A percentile compares a stretch with the other conserved stretches of the same genome.
These are phyloP conservation scores for Hymenopus coronatus DNA, from an alignment of 2,888 invertebrate species.

Conservation along the genomic window DNA sequence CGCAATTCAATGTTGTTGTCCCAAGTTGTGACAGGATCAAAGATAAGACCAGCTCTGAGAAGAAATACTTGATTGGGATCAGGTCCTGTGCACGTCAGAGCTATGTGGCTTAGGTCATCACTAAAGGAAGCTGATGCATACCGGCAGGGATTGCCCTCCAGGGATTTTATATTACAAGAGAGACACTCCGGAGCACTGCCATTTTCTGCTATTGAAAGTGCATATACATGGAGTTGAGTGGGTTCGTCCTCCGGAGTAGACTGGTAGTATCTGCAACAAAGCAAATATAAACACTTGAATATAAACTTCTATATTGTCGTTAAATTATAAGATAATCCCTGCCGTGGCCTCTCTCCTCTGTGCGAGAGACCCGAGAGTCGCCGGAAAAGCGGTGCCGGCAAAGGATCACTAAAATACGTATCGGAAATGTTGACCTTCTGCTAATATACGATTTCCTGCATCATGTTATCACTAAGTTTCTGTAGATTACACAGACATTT, in stretches of 20 bases:
- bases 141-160: conserved; percentile 55
- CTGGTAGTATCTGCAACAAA: conserved; percentile 64
- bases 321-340: no score
- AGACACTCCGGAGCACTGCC: conserved; percentile 55
- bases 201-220: conserved; percentile 51
- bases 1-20: conserved; percentile 51
- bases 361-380: no score
- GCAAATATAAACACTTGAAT: no score
- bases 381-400: no score
- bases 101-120: conserved; percentile 60
- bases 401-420: no score
- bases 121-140: conserved; percentile 60
- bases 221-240: conserved; percentile 64
- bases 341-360: no score
- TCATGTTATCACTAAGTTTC: no score
- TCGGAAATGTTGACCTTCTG: no score
- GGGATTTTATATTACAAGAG: conserved; percentile 62
- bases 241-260: conserved; percentile 63
- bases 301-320: background rate
- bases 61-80: conserved; percentile 55
- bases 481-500: no score
- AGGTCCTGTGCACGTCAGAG: conserved; percentile 65
- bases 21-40: conserved; percentile 49
- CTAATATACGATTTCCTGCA: no score
- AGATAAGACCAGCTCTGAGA: background rate